Evolutionary conservation across 2,888 invertebrate genomes (phyloP).

Genomic region (Halocaridina rubra): DNA sequence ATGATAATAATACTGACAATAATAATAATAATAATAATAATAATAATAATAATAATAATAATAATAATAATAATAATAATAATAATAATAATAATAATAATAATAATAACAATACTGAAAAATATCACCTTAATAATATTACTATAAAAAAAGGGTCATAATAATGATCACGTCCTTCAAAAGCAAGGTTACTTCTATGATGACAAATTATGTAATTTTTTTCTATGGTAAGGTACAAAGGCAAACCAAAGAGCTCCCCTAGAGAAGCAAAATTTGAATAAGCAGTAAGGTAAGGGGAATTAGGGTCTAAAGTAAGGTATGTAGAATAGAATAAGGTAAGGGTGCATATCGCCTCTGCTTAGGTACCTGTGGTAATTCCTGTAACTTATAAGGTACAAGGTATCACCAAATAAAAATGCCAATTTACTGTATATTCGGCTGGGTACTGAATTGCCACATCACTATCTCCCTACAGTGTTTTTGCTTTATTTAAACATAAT

Average conservation of each 20-base stretch:
- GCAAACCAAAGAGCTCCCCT: background rate
- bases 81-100: background rate
- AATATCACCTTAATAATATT: background rate
- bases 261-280: background rate
- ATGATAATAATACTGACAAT: too few relatives aligned
- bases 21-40: background rate
- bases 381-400: too few relatives aligned
- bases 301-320: background rate
- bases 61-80: background rate
- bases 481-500: too few relatives aligned
- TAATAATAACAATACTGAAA: background rate
- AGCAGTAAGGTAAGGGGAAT: background rate
- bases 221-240: background rate
- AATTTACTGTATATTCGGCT: too few relatives aligned
- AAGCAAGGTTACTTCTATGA: too few relatives aligned
- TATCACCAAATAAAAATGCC: too few relatives aligned
- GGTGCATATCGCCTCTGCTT: too few relatives aligned
- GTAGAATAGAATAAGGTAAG: background rate
- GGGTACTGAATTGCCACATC: too few relatives aligned
- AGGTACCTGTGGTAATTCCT: too few relatives aligned
- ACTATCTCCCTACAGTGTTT: too few relatives aligned
- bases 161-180: background rate
- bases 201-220: too few relatives aligned
- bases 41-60: background rate
- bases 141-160: background rate